Evolutionary conservation across 2,888 invertebrate genomes (phyloP).

Genomic region (Choreutis nemorana): DNA sequence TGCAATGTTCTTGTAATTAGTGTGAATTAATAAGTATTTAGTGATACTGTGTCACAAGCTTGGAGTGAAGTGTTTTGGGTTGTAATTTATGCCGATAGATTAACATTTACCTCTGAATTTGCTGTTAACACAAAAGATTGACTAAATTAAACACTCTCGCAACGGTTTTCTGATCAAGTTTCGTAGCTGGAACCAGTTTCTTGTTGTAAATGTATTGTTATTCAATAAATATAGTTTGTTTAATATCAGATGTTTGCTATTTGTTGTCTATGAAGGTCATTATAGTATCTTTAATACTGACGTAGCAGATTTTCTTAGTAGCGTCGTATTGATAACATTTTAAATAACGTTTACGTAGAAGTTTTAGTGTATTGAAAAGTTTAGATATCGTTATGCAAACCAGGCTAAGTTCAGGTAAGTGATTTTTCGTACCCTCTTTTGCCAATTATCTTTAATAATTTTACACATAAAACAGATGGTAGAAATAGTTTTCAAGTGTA

Average conservation of each 20-base stretch:
- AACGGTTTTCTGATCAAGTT: slow-evolving; percentile 25
- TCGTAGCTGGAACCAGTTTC: slow-evolving; percentile 13
- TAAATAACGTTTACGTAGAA: slow-evolving; percentile 12
- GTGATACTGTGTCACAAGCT: slow-evolving; percentile 48
- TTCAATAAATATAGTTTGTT: slow-evolving; percentile 27
- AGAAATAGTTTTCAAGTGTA: background rate
- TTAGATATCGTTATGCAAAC: slow-evolving; percentile 23
- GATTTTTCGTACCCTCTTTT: slow-evolving; percentile 12
- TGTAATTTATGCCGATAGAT: slow-evolving; percentile 49
- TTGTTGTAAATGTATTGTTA: slow-evolving; percentile 19
- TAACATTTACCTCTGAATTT: slow-evolving; percentile 43
- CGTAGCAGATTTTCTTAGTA: slow-evolving; percentile 24
- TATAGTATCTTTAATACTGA: slow-evolving; percentile 22
- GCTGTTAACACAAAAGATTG: slow-evolving; percentile 29
- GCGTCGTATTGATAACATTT: slow-evolving; percentile 12
- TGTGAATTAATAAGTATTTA: slow-evolving; percentile 57
- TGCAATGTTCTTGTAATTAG: slow-evolving; percentile 64
- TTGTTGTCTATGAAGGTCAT: slow-evolving; percentile 38
- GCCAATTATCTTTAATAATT: background rate
- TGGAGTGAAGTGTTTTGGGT: slow-evolving; percentile 56
- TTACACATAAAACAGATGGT: background rate
- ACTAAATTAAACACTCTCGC: slow-evolving; percentile 35
- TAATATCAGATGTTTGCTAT: slow-evolving; percentile 36
- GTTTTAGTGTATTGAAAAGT: slow-evolving; percentile 10
- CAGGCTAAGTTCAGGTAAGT: slow-evolving; percentile 27